Evolutionary conservation across 2,797 vertebrate genomes (phyloP).

Genomic region (Pampus argenteus): DNA sequence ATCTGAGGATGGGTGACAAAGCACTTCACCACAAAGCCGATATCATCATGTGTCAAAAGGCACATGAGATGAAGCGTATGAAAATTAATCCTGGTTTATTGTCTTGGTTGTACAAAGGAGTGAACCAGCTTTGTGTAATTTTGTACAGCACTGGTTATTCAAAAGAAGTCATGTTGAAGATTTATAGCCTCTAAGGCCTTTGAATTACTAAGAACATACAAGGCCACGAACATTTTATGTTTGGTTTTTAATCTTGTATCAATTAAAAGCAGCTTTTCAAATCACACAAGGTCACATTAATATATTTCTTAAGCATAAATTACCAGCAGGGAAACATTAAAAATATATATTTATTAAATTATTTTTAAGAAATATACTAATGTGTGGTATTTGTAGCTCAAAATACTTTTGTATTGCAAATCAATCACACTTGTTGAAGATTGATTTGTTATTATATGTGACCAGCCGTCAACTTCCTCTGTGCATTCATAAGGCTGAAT

Average conservation of each 20-base stretch:
- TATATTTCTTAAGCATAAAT: neutral
- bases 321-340: neutral
- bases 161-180: neutral
- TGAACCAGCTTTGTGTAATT: slow-evolving; percentile 44
- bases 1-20: slow-evolving; percentile 36
- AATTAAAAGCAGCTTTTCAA: neutral
- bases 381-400: neutral
- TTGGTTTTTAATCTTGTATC: slow-evolving; percentile 1
- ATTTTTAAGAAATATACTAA: neutral
- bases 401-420: neutral
- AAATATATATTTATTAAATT: no score
- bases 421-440: no score
- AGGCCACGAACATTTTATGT: no score
- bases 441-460: neutral
- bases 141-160: slow-evolving; percentile 8
- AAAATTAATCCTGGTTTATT: slow-evolving; percentile 26
- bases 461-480: slow-evolving; percentile 4
- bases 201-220: neutral
- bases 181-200: slow-evolving; percentile 1
- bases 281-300: neutral
- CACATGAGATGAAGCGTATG: neutral
- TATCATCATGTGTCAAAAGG: slow-evolving; percentile 25
- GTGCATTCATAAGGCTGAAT: slow-evolving; percentile 15
- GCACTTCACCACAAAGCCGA: slow-evolving; percentile 19
- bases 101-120: neutral